These are phyloP conservation scores for Mugil cephalus DNA, from an alignment of 2,113 vertebrate genomes.

Conservation along the genomic window DNA sequence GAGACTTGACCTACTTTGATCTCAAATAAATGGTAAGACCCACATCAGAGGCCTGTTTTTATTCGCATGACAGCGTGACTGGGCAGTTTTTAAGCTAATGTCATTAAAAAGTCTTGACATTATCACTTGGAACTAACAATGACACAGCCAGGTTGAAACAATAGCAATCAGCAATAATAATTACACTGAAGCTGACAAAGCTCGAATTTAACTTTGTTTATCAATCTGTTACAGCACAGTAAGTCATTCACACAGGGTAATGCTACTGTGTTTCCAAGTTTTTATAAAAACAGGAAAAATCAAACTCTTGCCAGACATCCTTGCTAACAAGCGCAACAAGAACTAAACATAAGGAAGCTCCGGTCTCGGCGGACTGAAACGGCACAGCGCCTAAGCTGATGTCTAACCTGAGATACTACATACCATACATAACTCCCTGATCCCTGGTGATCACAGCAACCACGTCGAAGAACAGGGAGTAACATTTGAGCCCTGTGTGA, in stretches of 20 bases:
- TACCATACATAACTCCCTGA: constrained; percentile 29
- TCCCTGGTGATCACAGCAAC: constrained; percentile 39
- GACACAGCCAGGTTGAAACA: neutral
- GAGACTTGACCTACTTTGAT: constrained; percentile 71
- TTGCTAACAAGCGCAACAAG: neutral
- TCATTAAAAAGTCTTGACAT: neutral
- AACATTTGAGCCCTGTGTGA: constrained; percentile 51
- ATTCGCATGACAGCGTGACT: constrained; percentile 6
- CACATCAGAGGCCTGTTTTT: constrained; percentile 9
- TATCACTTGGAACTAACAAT: neutral
- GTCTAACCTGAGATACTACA: neutral
- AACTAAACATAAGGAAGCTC: neutral
- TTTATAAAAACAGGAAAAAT: neutral
- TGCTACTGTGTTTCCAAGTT: no score
- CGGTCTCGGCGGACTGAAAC: neutral
- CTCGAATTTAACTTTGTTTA: neutral
- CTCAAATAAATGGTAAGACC: constrained; percentile 33
- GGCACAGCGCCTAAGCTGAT: neutral
- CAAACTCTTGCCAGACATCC: neutral
- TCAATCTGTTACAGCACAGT: no score
- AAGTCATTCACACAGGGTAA: no score
- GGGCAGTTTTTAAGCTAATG: neutral
- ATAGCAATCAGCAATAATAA: no score
- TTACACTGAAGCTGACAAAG: constrained; percentile 5
- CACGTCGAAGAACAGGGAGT: constrained; percentile 38